Conservation (phyloP, 2,888 invertebrate genomes). For the Acleris emargana region DNA sequence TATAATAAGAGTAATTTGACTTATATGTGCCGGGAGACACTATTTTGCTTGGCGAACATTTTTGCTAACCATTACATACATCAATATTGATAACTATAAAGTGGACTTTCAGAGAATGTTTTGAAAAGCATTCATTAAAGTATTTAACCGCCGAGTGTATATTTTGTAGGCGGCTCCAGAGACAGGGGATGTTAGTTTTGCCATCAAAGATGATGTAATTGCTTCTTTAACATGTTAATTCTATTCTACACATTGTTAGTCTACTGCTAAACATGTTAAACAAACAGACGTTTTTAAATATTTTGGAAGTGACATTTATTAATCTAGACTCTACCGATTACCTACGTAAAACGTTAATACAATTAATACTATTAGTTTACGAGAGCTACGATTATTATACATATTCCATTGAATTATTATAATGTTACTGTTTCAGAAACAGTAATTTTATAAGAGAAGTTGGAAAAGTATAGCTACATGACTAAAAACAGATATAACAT, state of each 20-base stretch:
- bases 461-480: conserved; percentile 54
- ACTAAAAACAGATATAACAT: conserved; percentile 72
- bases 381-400: conserved; percentile 64
- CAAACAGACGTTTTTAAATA: conserved; percentile 81
- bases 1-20: conserved; percentile 52
- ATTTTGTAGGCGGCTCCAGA: conserved; percentile 62
- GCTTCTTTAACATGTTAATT: conserved; percentile 69
- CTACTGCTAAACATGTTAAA: conserved; percentile 83
- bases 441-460: conserved; percentile 56
- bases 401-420: conserved; percentile 52
- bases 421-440: conserved; percentile 60
- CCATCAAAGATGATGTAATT: conserved; percentile 57
- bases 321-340: conserved; percentile 75
- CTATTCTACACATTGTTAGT: conserved; percentile 82
- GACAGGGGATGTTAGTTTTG: conserved; percentile 75
- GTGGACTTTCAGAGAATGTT: conserved; percentile 57
- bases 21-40: conserved; percentile 78
- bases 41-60: conserved; percentile 82
- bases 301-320: conserved; percentile 82
- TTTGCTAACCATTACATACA: conserved; percentile 46
- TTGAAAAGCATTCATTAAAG: conserved; percentile 13
- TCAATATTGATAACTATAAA: conserved; percentile 56
- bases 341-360: conserved; percentile 78
- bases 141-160: conserved; percentile 37
- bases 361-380: conserved; percentile 79